Conservation (phyloP, 2,888 invertebrate genomes). For the Euzophera pinguis region DNA sequence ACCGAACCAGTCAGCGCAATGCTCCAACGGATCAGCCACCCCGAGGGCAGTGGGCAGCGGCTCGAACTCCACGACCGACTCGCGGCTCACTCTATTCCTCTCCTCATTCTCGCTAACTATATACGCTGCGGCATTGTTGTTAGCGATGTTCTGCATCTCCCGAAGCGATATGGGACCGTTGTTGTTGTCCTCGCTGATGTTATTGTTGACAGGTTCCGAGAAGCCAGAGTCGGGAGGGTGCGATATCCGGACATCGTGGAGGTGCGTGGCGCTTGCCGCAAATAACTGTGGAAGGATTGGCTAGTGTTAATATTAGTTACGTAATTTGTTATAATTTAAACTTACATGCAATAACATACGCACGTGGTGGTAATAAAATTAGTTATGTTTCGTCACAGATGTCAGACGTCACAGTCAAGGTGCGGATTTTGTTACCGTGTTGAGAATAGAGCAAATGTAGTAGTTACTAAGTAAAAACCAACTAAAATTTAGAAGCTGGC, state of each 20-base stretch:
- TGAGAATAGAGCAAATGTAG: too few species aligned
- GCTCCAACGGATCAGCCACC: constrained; percentile 60
- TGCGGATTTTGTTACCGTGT: too few species aligned
- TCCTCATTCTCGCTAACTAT: constrained; percentile 75
- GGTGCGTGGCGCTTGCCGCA: constrained; percentile 62
- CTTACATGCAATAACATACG: constrained; percentile 6
- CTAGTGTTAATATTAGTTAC: constrained; percentile 5
- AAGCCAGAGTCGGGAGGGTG: constrained; percentile 68
- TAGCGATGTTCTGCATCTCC: constrained; percentile 79
- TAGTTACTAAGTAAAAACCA: too few species aligned
- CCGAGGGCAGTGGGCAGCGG: constrained; percentile 58
- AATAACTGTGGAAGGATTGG: constrained; percentile 50
- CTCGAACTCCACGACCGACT: constrained; percentile 70
- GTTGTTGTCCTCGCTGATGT: constrained; percentile 76
- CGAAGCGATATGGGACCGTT: constrained; percentile 77
- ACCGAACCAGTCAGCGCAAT: constrained; percentile 72
- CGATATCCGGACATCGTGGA: constrained; percentile 60
- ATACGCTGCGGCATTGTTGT: constrained; percentile 76
- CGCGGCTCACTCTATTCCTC: constrained; percentile 60
- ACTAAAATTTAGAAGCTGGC: neutral
- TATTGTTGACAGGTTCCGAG: constrained; percentile 69
- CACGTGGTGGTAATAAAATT: neutral
- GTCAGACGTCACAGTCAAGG: too few species aligned
- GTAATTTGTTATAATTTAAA: neutral
- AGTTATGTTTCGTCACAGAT: too few species aligned